Evolutionary conservation across 2,797 vertebrate species (phyloP).

Genomic region (Ambastaia sidthimunki): DNA sequence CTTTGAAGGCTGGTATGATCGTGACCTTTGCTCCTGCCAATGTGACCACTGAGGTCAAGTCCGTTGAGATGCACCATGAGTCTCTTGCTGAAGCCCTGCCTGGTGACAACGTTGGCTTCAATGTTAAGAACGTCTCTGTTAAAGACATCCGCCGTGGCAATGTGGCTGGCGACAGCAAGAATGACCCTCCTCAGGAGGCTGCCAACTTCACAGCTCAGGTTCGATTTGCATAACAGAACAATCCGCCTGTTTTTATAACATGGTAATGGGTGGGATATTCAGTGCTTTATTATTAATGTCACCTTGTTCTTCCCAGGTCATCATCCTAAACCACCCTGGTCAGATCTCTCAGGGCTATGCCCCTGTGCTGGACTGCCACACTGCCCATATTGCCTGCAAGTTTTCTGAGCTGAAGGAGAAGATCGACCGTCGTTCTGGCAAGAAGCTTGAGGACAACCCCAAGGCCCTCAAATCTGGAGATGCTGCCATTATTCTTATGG

Average conservation of each 20-base stretch:
- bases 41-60: constrained; percentile 70
- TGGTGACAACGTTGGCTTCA: constrained; percentile 71
- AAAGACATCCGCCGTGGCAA: constrained; percentile 72
- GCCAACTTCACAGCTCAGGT: constrained; percentile 68
- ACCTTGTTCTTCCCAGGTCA: constrained; percentile 59
- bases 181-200: constrained; percentile 66
- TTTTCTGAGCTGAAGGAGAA: constrained; percentile 75
- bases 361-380: constrained; percentile 72
- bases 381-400: constrained; percentile 71
- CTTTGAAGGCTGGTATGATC: constrained; percentile 66
- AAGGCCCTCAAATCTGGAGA: constrained; percentile 72
- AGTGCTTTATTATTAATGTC: constrained; percentile 43
- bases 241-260: neutral
- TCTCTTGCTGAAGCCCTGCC: constrained; percentile 64
- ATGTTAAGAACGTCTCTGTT: constrained; percentile 70
- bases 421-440: constrained; percentile 78
- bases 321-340: constrained; percentile 71
- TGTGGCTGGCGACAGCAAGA: constrained; percentile 72
- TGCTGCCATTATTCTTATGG: constrained; percentile 69
- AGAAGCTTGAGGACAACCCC: constrained; percentile 72
- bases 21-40: constrained; percentile 67
- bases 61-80: constrained; percentile 71
- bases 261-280: neutral
- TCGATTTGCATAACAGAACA: neutral
- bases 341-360: constrained; percentile 67